Conservation (phyloP, 1,140 invertebrate species). For the Limonius californicus region DNA sequence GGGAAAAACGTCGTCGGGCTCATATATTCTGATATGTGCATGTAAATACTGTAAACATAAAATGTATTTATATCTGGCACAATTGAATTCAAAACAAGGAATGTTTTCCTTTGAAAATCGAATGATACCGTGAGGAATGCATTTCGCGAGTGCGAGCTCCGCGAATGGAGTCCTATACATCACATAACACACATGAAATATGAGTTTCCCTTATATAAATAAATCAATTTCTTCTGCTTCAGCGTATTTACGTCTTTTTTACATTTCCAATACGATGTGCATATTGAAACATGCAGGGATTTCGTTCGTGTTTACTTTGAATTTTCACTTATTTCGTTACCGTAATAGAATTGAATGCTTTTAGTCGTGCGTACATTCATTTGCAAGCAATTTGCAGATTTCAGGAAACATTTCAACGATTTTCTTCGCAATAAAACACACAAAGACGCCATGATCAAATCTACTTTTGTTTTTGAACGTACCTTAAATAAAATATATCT, state of each 20-base stretch:
- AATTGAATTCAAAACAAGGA: slow-evolving; percentile 4
- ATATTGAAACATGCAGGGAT: background rate
- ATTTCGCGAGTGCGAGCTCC: background rate
- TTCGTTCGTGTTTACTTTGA: background rate
- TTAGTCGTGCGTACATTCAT: too few species aligned
- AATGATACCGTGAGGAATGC: background rate
- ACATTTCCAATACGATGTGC: background rate
- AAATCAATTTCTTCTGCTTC: slow-evolving; percentile 21
- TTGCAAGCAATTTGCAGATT: too few species aligned
- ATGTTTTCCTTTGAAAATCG: background rate
- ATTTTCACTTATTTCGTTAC: background rate
- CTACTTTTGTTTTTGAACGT: too few species aligned
- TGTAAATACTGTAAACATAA: background rate
- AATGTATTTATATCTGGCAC: background rate
- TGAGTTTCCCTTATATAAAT: slow-evolving; percentile 17
- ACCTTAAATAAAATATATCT: too few species aligned
- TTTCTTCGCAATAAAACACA: too few species aligned
- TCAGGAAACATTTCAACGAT: too few species aligned
- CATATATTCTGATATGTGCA: background rate
- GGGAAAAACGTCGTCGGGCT: background rate
- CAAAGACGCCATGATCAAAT: too few species aligned
- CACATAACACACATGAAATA: slow-evolving; percentile 21
- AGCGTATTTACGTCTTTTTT: background rate
- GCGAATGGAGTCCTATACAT: slow-evolving; percentile 11
- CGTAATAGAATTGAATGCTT: too few species aligned